phyloP scores from a whole-genome alignment of 2,888 invertebrate genomes.

The Scaptomyza polygonia region DNA sequence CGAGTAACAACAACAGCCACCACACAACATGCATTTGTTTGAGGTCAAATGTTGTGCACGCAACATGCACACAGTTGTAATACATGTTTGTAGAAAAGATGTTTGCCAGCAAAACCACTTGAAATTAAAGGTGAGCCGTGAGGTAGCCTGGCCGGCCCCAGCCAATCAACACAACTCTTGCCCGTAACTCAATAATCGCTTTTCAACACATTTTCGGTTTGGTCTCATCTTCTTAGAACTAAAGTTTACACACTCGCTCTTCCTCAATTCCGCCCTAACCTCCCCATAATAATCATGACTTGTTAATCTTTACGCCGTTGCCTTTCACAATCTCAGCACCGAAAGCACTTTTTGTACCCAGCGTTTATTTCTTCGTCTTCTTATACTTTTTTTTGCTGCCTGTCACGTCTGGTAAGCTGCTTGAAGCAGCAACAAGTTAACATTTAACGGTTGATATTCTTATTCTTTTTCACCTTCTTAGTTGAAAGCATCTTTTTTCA shows the following conservation, averaged over 20 bases:
- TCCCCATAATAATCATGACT: slow-evolving; percentile 78
- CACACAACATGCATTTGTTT: slow-evolving; percentile 21
- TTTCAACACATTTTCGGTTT: slow-evolving; percentile 42
- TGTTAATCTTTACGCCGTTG: slow-evolving; percentile 77
- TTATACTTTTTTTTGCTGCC: slow-evolving; percentile 20
- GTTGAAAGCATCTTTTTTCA: slow-evolving; percentile 48
- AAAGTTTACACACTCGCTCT: not conserved
- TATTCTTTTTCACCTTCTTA: not conserved
- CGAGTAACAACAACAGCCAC: too few species aligned
- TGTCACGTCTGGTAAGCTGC: slow-evolving; percentile 41
- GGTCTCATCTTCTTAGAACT: slow-evolving; percentile 4
- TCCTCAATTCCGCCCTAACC: not conserved
- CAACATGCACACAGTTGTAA: slow-evolving; percentile 39
- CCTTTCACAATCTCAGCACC: slow-evolving; percentile 41
- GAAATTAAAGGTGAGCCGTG: slow-evolving; percentile 52
- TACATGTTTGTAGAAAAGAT: slow-evolving; percentile 16
- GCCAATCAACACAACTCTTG: slow-evolving; percentile 32
- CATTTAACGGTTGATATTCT: slow-evolving; percentile 56
- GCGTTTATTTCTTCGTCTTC: not conserved
- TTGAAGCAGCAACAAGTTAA: slow-evolving; percentile 26
- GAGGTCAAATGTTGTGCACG: slow-evolving; percentile 63
- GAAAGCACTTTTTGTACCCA: slow-evolving; percentile 21
- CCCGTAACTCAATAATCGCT: slow-evolving; percentile 39
- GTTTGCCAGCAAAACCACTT: slow-evolving; percentile 39
- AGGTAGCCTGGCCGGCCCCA: too few species aligned